Percentiles rank a stretch among this genome's conserved stretches.
These are phyloP conservation scores for Ceyx melanurus DNA, from an alignment of 2,113 vertebrate species.

Conservation along the genomic window DNA sequence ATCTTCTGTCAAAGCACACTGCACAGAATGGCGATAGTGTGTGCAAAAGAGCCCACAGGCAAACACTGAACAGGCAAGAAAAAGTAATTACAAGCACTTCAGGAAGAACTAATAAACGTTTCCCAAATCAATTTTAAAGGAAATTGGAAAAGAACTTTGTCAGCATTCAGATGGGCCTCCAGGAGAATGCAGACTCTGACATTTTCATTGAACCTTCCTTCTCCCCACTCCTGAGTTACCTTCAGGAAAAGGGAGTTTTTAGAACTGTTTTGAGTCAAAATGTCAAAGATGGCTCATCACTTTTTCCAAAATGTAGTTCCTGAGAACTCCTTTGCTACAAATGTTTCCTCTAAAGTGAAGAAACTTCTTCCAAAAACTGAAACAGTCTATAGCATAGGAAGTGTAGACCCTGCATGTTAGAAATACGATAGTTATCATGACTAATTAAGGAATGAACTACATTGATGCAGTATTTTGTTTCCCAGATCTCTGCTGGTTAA, in stretches of 20 bases:
- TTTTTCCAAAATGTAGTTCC: not conserved
- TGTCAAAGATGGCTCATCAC: not conserved
- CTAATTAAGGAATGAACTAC: not conserved
- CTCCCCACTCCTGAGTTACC: not conserved
- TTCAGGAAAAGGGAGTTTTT: not conserved
- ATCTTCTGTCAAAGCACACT: not conserved
- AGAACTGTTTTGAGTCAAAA: not conserved
- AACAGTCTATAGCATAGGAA: not conserved
- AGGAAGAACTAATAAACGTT: conserved; percentile 29
- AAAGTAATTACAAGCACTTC: conserved; percentile 49
- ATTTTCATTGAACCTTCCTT: not conserved
- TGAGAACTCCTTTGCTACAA: not conserved
- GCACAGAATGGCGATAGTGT: not conserved
- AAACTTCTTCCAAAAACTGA: not conserved
- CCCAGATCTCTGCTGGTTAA: not conserved
- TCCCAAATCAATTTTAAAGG: conserved; percentile 6
- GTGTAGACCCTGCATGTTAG: not conserved
- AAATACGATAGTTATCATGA: not conserved
- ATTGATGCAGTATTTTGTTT: not conserved
- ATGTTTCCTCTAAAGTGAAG: not conserved
- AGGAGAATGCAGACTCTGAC: not conserved
- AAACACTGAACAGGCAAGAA: not conserved
- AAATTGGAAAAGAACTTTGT: conserved; percentile 23
- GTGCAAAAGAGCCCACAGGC: not conserved
- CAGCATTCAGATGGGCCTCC: not conserved